phyloP scores from a whole-genome alignment of 37 sponge, comb jelly and placozoan genomes.

The Mnemiopsis leidyi region DNA sequence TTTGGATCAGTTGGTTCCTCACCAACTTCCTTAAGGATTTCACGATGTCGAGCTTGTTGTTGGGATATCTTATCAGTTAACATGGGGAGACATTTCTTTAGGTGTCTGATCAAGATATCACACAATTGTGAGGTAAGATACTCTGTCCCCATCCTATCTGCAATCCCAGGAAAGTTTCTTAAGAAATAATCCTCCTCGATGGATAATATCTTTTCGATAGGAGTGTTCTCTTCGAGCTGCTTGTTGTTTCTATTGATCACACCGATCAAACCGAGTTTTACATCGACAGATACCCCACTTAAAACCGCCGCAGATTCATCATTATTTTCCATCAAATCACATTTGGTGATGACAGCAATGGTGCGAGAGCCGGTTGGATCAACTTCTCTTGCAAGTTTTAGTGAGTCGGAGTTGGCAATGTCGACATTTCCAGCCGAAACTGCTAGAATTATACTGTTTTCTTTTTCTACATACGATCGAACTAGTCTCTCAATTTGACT shows the following conservation, averaged over 20 bases:
- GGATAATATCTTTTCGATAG: background rate
- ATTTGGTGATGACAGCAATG: conserved; percentile 90
- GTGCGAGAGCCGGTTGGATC: conserved; percentile 85
- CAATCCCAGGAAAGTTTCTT: background rate
- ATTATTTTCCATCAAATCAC: conserved; percentile 94
- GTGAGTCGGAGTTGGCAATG: conserved; percentile 88
- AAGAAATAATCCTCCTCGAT: background rate
- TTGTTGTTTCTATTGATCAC: conserved; percentile 91
- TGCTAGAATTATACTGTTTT: conserved; percentile 95
- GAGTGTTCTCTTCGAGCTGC: conserved; percentile 72
- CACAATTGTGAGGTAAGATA: background rate
- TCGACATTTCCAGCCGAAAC: conserved; percentile 94
- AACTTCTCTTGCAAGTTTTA: conserved; percentile 87
- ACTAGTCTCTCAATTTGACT: conserved; percentile 74
- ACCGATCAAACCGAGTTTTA: conserved; percentile 94
- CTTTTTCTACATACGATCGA: conserved; percentile 79
- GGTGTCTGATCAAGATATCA: conserved; percentile 77
- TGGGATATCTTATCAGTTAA: conserved; percentile 75
- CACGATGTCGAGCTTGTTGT: conserved; percentile 70
- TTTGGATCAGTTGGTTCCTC: conserved; percentile 77
- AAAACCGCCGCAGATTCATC: conserved; percentile 88
- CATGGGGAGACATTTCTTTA: conserved; percentile 81
- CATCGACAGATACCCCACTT: conserved; percentile 84
- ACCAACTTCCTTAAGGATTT: conserved; percentile 73
- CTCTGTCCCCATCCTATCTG: conserved; percentile 8